phyloP scores from a whole-genome alignment of 2,888 invertebrate species.

The Petrolisthes manimaculis region DNA sequence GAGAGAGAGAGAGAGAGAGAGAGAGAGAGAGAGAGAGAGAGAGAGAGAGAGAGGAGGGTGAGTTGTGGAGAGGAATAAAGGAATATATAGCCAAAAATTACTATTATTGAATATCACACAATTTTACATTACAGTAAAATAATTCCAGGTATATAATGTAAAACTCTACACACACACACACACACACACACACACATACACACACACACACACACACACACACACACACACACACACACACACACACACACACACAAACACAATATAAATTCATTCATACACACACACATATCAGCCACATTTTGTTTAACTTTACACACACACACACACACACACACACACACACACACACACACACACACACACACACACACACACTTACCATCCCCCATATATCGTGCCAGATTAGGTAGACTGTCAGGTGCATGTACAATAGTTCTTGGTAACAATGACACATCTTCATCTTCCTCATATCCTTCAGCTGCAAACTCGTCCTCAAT shows the following conservation, averaged over 20 bases:
- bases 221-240: no score
- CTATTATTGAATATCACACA: background rate
- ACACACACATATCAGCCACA: background rate
- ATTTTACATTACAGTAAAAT: background rate
- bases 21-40: no score
- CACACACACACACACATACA: background rate
- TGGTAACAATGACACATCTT: constrained; percentile 34
- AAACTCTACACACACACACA: background rate
- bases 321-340: background rate
- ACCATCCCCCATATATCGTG: background rate
- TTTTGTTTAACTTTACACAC: background rate
- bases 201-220: no score
- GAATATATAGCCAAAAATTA: background rate
- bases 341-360: no score
- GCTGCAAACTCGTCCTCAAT: no score
- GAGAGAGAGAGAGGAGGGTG: no score
- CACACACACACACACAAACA: no score
- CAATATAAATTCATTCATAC: background rate
- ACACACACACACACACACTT: no score
- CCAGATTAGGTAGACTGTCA: constrained; percentile 25
- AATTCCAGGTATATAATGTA: background rate
- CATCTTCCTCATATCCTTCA: constrained; percentile 18
- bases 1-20: no score
- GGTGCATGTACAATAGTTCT: constrained; percentile 36
- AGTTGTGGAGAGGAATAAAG: no score